Percentiles rank a stretch among this genome's conserved stretches.
These are phyloP conservation scores for Panagrolaimus sp. DNA, from an alignment of 1,140 invertebrate species.

Conservation along the genomic window DNA sequence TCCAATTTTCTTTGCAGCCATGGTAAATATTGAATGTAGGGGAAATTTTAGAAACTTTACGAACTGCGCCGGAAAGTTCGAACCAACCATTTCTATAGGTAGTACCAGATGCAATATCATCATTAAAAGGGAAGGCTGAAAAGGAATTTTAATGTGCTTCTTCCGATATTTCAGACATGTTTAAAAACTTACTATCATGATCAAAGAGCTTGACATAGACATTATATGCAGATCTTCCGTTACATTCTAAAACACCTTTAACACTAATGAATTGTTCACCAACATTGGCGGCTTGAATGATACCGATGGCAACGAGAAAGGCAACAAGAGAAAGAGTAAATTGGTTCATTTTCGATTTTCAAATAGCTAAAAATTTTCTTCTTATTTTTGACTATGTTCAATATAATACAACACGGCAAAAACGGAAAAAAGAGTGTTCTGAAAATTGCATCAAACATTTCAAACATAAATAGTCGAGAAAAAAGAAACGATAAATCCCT, in stretches of 20 bases:
- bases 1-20: neutral
- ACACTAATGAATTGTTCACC: neutral
- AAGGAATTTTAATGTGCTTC: neutral
- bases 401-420: no score
- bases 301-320: neutral
- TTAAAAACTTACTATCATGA: neutral
- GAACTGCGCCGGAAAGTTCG: neutral
- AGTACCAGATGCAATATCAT: neutral
- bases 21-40: constrained; percentile 1
- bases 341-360: no score
- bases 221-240: neutral
- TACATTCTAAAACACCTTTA: neutral
- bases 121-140: neutral
- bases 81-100: neutral
- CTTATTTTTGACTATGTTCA: no score
- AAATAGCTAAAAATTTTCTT: no score
- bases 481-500: no score
- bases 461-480: no score
- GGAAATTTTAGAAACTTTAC: neutral
- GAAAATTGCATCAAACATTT: no score
- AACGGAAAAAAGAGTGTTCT: no score
- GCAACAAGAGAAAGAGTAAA: neutral
- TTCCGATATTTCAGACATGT: neutral
- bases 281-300: neutral
- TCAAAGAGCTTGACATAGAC: neutral